These are phyloP conservation scores for Coracias cyanogaster DNA, from an alignment of 2,797 vertebrate genomes.

Conservation along the genomic window DNA sequence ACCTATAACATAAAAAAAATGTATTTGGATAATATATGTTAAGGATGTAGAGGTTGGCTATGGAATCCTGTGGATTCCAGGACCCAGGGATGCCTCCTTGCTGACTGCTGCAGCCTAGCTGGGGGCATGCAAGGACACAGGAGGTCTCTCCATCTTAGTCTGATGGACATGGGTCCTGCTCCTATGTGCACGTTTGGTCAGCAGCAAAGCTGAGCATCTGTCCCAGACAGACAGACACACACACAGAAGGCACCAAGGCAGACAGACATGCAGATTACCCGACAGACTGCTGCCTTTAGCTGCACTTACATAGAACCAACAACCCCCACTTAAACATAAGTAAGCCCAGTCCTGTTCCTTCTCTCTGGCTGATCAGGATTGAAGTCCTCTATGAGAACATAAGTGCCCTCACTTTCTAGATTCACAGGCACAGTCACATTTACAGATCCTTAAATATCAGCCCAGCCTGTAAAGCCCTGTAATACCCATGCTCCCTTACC, in stretches of 20 bases:
- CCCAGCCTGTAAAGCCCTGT: not conserved
- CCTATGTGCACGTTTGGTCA: not conserved
- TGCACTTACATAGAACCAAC: not conserved
- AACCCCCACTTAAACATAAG: not conserved
- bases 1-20: not conserved
- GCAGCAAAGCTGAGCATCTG: not conserved
- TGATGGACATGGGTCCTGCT: not conserved
- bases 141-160: not conserved
- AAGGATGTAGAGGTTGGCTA: not conserved
- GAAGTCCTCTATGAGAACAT: not conserved
- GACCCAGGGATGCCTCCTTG: not conserved
- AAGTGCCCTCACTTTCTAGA: not conserved
- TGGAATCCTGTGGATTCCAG: not conserved
- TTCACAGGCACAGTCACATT: not conserved
- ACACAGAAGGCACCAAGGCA: not conserved
- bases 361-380: not conserved
- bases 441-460: not conserved
- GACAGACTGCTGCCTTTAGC: not conserved
- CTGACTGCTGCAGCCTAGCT: not conserved
- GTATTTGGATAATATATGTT: not conserved
- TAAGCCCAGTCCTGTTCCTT: not conserved
- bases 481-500: not conserved
- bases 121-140: rapidly evolving
- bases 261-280: rapidly evolving
- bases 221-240: not conserved